These are phyloP conservation scores for Montipora capitata DNA, from an alignment of 92 coral and sea anemone species.

Conservation along the genomic window DNA sequence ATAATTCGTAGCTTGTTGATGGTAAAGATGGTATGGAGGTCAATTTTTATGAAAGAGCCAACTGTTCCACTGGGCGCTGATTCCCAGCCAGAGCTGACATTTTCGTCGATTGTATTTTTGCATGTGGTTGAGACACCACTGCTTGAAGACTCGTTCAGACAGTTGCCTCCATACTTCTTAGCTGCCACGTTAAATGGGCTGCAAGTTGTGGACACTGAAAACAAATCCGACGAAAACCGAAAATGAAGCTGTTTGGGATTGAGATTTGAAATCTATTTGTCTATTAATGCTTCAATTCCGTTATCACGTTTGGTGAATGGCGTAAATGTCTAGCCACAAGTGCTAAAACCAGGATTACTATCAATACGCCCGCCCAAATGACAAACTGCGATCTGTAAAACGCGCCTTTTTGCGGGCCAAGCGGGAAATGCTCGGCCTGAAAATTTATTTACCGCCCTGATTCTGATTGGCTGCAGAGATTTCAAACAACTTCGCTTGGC, in stretches of 20 bases:
- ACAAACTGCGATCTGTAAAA: too few relatives aligned
- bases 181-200: slow-evolving; percentile 61
- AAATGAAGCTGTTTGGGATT: neutral
- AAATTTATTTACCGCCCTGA: too few relatives aligned
- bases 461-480: too few relatives aligned
- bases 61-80: slow-evolving; percentile 26
- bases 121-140: slow-evolving; percentile 23
- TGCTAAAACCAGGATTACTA: too few relatives aligned
- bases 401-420: too few relatives aligned
- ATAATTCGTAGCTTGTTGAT: slow-evolving; percentile 68
- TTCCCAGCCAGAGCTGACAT: slow-evolving; percentile 52
- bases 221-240: neutral
- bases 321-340: too few relatives aligned
- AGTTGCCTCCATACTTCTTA: slow-evolving; percentile 53
- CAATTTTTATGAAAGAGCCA: slow-evolving; percentile 72
- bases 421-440: too few relatives aligned
- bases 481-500: too few relatives aligned
- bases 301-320: too few relatives aligned
- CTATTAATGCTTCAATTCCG: too few relatives aligned
- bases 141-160: slow-evolving; percentile 42
- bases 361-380: too few relatives aligned
- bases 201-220: slow-evolving; percentile 43
- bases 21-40: slow-evolving; percentile 59
- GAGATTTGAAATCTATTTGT: too few relatives aligned
- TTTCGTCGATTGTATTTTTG: slow-evolving; percentile 62